A percentile compares a stretch with the other conserved stretches of the same genome.
Conservation (phyloP, 1,140 invertebrate species). For the Drosophila baimaii region DNA sequence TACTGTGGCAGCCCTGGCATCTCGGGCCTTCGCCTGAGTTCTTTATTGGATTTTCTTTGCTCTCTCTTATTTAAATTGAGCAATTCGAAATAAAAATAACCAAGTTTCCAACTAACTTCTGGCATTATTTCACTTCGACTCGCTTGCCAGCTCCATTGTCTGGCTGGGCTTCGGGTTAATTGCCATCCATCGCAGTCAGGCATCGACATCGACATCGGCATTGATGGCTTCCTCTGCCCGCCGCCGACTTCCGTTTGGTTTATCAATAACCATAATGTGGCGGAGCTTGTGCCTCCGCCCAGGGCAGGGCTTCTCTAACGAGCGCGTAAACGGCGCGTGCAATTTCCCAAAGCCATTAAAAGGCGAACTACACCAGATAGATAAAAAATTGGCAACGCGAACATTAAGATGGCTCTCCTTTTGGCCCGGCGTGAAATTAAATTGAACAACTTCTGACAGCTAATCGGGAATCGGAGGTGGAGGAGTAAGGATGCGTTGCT, state of each 20-base stretch:
- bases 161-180: slow-evolving; percentile 37
- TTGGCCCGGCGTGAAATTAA: slow-evolving; percentile 64
- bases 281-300: too few relatives aligned
- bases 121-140: not conserved
- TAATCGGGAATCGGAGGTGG: slow-evolving; percentile 59
- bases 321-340: slow-evolving; percentile 79
- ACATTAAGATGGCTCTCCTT: slow-evolving; percentile 59
- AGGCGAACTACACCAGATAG: slow-evolving; percentile 51
- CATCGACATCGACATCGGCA: not conserved
- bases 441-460: slow-evolving; percentile 83
- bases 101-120: not conserved
- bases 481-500: slow-evolving; percentile 30
- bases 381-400: slow-evolving; percentile 74
- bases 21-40: too few relatives aligned
- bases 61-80: not conserved
- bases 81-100: not conserved
- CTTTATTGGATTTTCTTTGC: not conserved
- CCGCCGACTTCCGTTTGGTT: slow-evolving; percentile 24
- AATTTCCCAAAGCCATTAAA: slow-evolving; percentile 81
- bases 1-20: too few relatives aligned
- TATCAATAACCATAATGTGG: slow-evolving; percentile 79
- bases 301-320: slow-evolving; percentile 65
- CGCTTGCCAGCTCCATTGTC: slow-evolving; percentile 26
- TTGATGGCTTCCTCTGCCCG: slow-evolving; percentile 36
- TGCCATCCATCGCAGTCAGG: slow-evolving; percentile 11